phyloP scores from a whole-genome alignment of 1,140 invertebrate genomes.

The Marisa cornuarietis region DNA sequence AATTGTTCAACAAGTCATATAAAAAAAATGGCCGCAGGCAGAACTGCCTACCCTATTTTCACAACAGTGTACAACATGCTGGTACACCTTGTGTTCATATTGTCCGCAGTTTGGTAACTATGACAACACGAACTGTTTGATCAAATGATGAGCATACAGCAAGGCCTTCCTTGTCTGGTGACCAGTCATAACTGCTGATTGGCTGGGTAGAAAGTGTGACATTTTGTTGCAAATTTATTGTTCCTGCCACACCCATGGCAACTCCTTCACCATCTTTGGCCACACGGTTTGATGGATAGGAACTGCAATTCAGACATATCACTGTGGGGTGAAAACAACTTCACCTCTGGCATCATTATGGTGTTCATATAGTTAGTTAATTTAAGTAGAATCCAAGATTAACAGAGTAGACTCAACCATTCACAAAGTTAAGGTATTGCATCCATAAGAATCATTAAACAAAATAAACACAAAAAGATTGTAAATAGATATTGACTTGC shows the following conservation, averaged over 20 bases:
- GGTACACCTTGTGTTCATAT: constrained; percentile 31
- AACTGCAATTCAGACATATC: constrained; percentile 69
- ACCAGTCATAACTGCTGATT: constrained; percentile 90
- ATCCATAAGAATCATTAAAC: neutral
- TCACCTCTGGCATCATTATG: neutral
- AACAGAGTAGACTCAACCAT: neutral
- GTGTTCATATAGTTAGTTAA: neutral
- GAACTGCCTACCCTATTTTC: neutral
- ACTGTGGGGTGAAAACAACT: neutral
- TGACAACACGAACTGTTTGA: constrained; percentile 86
- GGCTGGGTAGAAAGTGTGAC: constrained; percentile 86
- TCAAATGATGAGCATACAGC: constrained; percentile 91
- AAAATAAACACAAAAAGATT: neutral
- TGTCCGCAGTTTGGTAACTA: constrained; percentile 88
- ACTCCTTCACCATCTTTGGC: constrained; percentile 76
- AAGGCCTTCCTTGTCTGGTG: constrained; percentile 86
- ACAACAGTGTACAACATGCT: neutral
- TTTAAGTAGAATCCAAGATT: too few relatives aligned
- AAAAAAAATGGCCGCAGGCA: too few relatives aligned
- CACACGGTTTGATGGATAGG: constrained; percentile 82
- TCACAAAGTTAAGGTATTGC: neutral
- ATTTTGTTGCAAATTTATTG: constrained; percentile 80
- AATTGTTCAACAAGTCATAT: too few relatives aligned
- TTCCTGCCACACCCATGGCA: constrained; percentile 80
- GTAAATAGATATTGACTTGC: too few relatives aligned